These are phyloP conservation scores for Dermatemys mawii DNA, from an alignment of 2,113 vertebrate species.

Conservation along the genomic window DNA sequence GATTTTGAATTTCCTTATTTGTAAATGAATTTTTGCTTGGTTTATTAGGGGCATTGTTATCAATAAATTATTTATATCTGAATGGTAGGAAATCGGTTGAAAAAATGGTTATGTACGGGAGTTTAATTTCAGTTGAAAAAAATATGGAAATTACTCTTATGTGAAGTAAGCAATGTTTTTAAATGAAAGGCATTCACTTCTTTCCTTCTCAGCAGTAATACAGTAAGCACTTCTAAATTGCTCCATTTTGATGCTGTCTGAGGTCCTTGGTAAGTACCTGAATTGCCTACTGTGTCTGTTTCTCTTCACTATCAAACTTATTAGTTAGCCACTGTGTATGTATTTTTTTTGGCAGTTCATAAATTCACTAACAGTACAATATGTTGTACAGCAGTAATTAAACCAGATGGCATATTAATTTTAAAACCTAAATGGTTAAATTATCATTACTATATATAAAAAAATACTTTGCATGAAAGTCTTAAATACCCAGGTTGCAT, in stretches of 20 bases:
- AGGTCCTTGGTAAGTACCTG: slow-evolving; percentile 68
- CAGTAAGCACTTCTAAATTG: slow-evolving; percentile 73
- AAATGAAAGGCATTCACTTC: slow-evolving; percentile 67
- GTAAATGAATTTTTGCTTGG: slow-evolving; percentile 23
- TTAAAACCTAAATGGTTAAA: slow-evolving; percentile 27
- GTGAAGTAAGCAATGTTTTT: slow-evolving; percentile 60
- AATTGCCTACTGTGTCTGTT: slow-evolving; percentile 72
- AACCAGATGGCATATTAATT: slow-evolving; percentile 18
- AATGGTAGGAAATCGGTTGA: slow-evolving; percentile 22
- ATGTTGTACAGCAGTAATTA: slow-evolving; percentile 41
- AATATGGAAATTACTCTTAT: slow-evolving; percentile 65
- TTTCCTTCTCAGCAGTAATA: slow-evolving; percentile 65
- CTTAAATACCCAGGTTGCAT: slow-evolving; percentile 1
- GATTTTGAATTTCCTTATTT: slow-evolving; percentile 14
- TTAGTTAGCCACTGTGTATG: slow-evolving; percentile 61
- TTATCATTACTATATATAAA: slow-evolving; percentile 43
- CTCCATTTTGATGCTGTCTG: slow-evolving; percentile 70
- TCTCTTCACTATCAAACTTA: slow-evolving; percentile 71
- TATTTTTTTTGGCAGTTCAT: slow-evolving; percentile 57
- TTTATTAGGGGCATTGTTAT: slow-evolving; percentile 34
- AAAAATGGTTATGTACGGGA: slow-evolving; percentile 44
- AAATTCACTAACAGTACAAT: slow-evolving; percentile 53
- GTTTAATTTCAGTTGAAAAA: slow-evolving; percentile 68
- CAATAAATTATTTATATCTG: slow-evolving; percentile 57
- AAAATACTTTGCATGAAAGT: slow-evolving; percentile 14